Evolutionary conservation across 1,140 invertebrate species (phyloP).

Genomic region (Brachionus koreanus): DNA sequence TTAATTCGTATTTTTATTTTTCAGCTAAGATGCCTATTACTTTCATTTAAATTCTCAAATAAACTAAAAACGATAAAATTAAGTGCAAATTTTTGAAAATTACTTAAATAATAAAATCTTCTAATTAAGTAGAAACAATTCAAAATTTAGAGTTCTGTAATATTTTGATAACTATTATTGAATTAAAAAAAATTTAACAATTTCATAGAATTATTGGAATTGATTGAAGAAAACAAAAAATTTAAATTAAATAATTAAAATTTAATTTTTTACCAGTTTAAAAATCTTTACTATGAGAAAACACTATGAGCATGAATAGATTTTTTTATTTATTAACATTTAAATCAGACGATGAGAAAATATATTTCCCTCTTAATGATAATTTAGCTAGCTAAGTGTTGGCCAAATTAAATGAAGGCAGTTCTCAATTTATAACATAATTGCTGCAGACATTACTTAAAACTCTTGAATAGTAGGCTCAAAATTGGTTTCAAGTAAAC

Average conservation of each 20-base stretch:
- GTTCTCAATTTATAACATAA: not conserved
- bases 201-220: too few relatives aligned
- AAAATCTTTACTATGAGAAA: not conserved
- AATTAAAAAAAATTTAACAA: too few relatives aligned
- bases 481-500: not conserved
- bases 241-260: too few relatives aligned
- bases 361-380: not conserved
- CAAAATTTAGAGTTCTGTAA: too few relatives aligned
- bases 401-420: not conserved
- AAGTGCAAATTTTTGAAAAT: not conserved
- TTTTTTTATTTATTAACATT: not conserved
- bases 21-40: not conserved
- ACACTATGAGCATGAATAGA: not conserved
- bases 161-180: too few relatives aligned
- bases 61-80: not conserved
- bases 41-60: not conserved
- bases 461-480: not conserved
- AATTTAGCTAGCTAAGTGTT: not conserved
- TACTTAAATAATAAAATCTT: not conserved
- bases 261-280: too few relatives aligned
- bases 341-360: not conserved
- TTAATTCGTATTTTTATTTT: not conserved
- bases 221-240: too few relatives aligned
- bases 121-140: too few relatives aligned
- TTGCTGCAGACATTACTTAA: constrained; percentile 1